A percentile compares a stretch with the other conserved stretches of the same genome.
Conservation (phyloP, 2,113 vertebrate genomes). For the Marmota flaviventris region DNA sequence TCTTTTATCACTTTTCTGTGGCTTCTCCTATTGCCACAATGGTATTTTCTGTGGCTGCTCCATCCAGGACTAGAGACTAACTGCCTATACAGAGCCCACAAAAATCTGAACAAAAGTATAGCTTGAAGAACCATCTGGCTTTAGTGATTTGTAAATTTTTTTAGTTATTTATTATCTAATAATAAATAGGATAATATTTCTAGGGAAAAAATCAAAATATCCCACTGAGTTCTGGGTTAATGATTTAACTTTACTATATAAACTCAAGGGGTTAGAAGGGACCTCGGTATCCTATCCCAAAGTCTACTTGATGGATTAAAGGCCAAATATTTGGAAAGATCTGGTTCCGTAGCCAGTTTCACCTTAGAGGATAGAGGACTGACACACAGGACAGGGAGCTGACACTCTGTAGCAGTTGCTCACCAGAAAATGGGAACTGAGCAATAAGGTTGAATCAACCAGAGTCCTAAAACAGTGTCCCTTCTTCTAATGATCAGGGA, state of each 20-base stretch:
- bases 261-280: not conserved
- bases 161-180: not conserved
- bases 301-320: not conserved
- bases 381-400: not conserved
- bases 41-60: not conserved
- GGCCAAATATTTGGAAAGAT: not conserved
- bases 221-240: not conserved
- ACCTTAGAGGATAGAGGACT: not conserved
- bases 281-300: not conserved
- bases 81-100: not conserved
- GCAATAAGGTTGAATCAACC: slow-evolving; percentile 3
- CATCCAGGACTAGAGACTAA: not conserved
- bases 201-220: slow-evolving; percentile 23
- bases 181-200: not conserved
- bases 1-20: not conserved
- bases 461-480: not conserved
- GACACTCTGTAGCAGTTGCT: not conserved
- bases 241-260: not conserved
- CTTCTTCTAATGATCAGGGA: not conserved
- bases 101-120: not conserved
- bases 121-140: not conserved
- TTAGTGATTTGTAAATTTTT: not conserved
- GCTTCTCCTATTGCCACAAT: not conserved
- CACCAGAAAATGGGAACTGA: slow-evolving; percentile 28
- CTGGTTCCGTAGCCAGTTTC: not conserved